Evolutionary conservation across 2,888 invertebrate species (phyloP), one percentile per base, ranked within the genome.

Genomic region (Sminthurides aquaticus): DNA sequence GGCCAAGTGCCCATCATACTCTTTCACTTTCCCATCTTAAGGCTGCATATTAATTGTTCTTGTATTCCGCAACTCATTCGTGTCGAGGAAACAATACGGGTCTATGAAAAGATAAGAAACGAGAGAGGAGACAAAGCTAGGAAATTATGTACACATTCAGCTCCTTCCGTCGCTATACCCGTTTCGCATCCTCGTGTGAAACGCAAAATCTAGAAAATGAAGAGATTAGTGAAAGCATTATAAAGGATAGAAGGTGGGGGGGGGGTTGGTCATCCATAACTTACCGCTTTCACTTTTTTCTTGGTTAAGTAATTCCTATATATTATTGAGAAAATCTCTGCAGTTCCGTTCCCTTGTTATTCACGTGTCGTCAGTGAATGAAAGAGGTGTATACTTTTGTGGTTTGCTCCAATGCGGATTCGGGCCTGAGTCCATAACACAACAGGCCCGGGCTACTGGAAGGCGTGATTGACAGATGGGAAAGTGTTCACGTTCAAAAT

Each of bases 381-480:
- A 5, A 34, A 5, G 43, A 15, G 43, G 43, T 5, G 43, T 34
- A 15, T 34, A 11, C 43, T 15, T 11, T 11, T 34, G 43, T 34
- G 43, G 43, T 34, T 34, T 34, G 8, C 43, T 34, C 15, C 43
- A n/a, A n/a, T n/a, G n/a, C n/a, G n/a, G n/a, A n/a, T n/a, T n/a
- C n/a, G n/a, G n/a, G n/a, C n/a, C n/a, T n/a, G n/a, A n/a, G n/a
- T n/a, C n/a, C n/a, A n/a, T n/a, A n/a, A n/a, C n/a, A n/a, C n/a
- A n/a, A n/a, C n/a, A n/a, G n/a, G n/a, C n/a, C n/a, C n/a, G n/a
- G n/a, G 43, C 43, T 11, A 43, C 8, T 8, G 43, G 18, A 43
- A 43, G 18, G 43, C 8, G 15, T 52, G 52, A 52, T 52, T 52
- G 52, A 52, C 52, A 52, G 52, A 52, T 5, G 22, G 52, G 20